Evolutionary conservation across 2,113 vertebrate genomes (phyloP).

Genomic region (Helogale parvula): DNA sequence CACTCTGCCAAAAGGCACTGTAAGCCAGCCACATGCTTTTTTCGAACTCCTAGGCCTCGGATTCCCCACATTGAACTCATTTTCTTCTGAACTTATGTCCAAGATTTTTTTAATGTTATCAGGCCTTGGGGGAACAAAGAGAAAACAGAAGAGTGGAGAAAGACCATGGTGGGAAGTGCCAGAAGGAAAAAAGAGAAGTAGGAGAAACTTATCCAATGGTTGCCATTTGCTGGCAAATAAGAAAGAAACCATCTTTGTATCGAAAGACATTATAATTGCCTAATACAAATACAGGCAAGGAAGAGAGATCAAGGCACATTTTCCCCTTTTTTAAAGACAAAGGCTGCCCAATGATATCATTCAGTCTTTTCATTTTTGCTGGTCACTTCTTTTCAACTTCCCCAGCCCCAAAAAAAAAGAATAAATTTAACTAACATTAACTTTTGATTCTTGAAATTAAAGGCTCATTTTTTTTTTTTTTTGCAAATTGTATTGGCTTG

Average conservation of each 20-base stretch:
- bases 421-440: neutral
- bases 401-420: neutral
- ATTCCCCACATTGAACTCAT: slow-evolving; percentile 73
- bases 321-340: slow-evolving; percentile 46
- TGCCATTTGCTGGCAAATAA: slow-evolving; percentile 38
- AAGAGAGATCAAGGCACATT: neutral
- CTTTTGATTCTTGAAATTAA: slow-evolving; percentile 46
- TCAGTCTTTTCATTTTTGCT: neutral
- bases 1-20: neutral
- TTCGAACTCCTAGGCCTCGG: neutral
- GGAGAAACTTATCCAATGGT: slow-evolving; percentile 47
- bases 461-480: neutral
- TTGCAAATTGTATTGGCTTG: neutral
- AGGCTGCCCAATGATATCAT: neutral
- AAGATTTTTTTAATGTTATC: slow-evolving; percentile 60
- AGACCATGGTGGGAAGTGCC: slow-evolving; percentile 3
- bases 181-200: slow-evolving; percentile 49
- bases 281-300: slow-evolving; percentile 58
- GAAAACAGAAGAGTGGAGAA: slow-evolving; percentile 40
- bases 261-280: slow-evolving; percentile 6
- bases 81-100: slow-evolving; percentile 74
- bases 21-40: slow-evolving; percentile 56
- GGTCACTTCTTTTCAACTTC: neutral
- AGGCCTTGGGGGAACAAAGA: slow-evolving; percentile 51
- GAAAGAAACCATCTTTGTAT: slow-evolving; percentile 41